phyloP scores from a whole-genome alignment of 1,140 invertebrate species.

The Drosophila carrolli region DNA sequence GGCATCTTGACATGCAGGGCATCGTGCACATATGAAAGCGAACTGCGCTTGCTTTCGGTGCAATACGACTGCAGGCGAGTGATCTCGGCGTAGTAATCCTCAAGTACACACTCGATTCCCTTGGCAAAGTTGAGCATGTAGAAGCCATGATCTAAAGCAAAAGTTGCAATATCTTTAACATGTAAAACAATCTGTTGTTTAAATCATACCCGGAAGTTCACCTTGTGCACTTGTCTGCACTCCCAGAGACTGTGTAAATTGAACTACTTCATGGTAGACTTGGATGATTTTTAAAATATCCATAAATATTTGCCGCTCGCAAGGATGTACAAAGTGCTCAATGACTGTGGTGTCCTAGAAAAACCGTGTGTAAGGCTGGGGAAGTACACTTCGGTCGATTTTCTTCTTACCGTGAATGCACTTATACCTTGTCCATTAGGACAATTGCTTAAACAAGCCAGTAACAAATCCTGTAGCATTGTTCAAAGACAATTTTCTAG shows the following conservation, averaged over 20 bases:
- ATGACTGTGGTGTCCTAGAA: slow-evolving; percentile 43
- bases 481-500: background rate
- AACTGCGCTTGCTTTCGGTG: slow-evolving; percentile 85
- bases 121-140: slow-evolving; percentile 87
- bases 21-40: slow-evolving; percentile 86
- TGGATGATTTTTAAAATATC: slow-evolving; percentile 69
- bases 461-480: slow-evolving; percentile 78
- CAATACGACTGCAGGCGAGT: slow-evolving; percentile 86
- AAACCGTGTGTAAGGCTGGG: background rate
- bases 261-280: slow-evolving; percentile 55
- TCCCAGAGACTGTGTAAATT: slow-evolving; percentile 56
- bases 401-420: slow-evolving; percentile 62
- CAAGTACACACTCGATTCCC: slow-evolving; percentile 86
- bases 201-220: background rate
- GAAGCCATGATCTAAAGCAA: slow-evolving; percentile 79
- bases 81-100: slow-evolving; percentile 86
- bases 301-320: slow-evolving; percentile 66
- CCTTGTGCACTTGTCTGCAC: background rate
- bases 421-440: slow-evolving; percentile 44
- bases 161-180: background rate
- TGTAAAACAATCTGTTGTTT: background rate
- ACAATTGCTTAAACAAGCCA: slow-evolving; percentile 66
- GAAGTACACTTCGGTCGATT: background rate
- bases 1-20: slow-evolving; percentile 85
- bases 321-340: slow-evolving; percentile 72